phyloP scores from a whole-genome alignment of 2,113 vertebrate genomes.

The Leucoraja erinaceus region DNA sequence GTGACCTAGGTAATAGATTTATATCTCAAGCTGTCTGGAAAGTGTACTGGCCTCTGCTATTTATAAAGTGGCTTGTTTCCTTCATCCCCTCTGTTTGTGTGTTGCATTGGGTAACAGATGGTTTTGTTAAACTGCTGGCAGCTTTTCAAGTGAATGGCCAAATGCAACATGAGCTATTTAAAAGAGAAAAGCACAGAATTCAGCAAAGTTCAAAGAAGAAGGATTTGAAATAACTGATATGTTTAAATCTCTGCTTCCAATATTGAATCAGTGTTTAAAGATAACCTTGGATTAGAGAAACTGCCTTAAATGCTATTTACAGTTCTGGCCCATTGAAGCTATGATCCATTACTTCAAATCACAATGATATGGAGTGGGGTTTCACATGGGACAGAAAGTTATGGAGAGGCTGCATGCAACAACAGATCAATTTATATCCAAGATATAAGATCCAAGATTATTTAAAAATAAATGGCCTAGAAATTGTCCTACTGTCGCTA shows the following conservation, averaged over 20 bases:
- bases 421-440: background rate
- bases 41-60: background rate
- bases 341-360: background rate
- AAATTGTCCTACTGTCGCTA: too few relatives aligned
- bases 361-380: background rate
- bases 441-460: too few relatives aligned
- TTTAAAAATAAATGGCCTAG: too few relatives aligned
- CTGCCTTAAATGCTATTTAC: background rate
- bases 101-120: background rate
- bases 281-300: background rate
- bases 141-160: background rate
- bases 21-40: background rate
- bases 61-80: constrained; percentile 1
- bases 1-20: constrained; percentile 16
- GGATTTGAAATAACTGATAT: background rate
- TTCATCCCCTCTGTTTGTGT: background rate
- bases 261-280: background rate
- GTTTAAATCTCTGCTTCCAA: background rate
- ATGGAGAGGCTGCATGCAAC: background rate
- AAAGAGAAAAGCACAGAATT: background rate
- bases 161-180: background rate
- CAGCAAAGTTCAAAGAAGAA: background rate
- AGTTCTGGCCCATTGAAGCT: background rate
- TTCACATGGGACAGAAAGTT: background rate
- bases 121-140: background rate